phyloP scores from a whole-genome alignment of 2,888 invertebrate species.

The Sceliomorpha sp. region DNA sequence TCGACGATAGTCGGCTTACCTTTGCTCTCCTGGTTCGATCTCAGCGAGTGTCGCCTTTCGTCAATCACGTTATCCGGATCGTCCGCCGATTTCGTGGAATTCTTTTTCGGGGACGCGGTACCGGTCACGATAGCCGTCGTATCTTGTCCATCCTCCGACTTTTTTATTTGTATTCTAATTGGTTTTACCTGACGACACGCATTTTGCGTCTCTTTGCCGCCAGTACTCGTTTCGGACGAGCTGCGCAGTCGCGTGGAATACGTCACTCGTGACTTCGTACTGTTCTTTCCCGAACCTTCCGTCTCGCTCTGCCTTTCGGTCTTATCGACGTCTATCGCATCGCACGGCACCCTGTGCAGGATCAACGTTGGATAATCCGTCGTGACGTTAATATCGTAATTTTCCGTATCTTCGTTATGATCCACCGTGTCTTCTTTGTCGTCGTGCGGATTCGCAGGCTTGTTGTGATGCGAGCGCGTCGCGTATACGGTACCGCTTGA shows the following conservation, averaged over 20 bases:
- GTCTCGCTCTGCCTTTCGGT: no score
- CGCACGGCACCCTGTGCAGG: no score
- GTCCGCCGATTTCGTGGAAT: no score
- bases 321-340: no score
- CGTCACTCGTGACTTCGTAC: not conserved
- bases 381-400: slow-evolving; percentile 57
- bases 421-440: slow-evolving; percentile 21
- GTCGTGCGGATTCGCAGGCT: not conserved
- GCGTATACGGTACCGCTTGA: slow-evolving; percentile 24
- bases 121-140: no score
- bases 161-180: not conserved
- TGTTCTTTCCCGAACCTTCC: not conserved
- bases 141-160: not conserved
- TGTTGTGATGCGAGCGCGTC: slow-evolving; percentile 20
- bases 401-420: slow-evolving; percentile 53
- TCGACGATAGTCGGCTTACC: no score
- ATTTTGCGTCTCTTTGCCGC: not conserved
- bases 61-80: no score
- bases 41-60: no score
- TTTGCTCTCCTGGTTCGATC: no score
- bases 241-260: slow-evolving; percentile 5
- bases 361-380: slow-evolving; percentile 2
- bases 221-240: slow-evolving; percentile 1
- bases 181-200: not conserved
- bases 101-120: no score